A percentile compares a stretch with the other conserved stretches of the same genome.
These are phyloP conservation scores for Pharmacophagus antenor DNA, from an alignment of 2,888 invertebrate genomes.

Conservation along the genomic window DNA sequence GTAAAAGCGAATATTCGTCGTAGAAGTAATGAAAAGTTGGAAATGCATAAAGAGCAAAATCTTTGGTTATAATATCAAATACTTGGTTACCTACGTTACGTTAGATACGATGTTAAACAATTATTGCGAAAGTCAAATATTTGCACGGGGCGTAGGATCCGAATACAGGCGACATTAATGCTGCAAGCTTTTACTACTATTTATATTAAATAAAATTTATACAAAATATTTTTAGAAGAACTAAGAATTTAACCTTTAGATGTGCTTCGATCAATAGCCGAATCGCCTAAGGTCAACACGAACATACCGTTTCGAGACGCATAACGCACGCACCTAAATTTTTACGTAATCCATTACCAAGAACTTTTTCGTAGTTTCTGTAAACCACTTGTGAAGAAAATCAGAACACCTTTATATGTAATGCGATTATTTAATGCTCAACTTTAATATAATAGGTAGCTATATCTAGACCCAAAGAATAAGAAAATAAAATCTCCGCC, in stretches of 20 bases:
- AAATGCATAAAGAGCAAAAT: background rate
- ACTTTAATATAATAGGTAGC: no score
- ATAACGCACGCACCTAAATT: slow-evolving; percentile 23
- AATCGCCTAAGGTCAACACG: slow-evolving; percentile 25
- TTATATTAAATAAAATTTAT: background rate
- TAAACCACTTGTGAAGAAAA: background rate
- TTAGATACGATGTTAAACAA: no score
- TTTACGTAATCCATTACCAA: slow-evolving; percentile 17
- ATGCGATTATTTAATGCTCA: no score
- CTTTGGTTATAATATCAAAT: background rate
- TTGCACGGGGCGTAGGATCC: background rate
- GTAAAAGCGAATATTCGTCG: background rate
- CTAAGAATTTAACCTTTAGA: slow-evolving; percentile 23
- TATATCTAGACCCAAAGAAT: no score
- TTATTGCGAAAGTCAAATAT: background rate
- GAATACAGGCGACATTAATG: background rate
- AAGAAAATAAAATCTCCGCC: no score
- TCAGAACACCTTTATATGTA: no score
- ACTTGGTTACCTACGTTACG: background rate
- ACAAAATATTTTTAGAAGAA: background rate
- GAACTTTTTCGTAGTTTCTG: background rate
- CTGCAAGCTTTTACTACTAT: background rate
- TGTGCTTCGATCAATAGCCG: slow-evolving; percentile 18
- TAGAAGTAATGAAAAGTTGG: background rate
- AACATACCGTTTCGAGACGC: slow-evolving; percentile 12